Conservation (phyloP, 1,140 invertebrate species). For the Apis dorsata region DNA sequence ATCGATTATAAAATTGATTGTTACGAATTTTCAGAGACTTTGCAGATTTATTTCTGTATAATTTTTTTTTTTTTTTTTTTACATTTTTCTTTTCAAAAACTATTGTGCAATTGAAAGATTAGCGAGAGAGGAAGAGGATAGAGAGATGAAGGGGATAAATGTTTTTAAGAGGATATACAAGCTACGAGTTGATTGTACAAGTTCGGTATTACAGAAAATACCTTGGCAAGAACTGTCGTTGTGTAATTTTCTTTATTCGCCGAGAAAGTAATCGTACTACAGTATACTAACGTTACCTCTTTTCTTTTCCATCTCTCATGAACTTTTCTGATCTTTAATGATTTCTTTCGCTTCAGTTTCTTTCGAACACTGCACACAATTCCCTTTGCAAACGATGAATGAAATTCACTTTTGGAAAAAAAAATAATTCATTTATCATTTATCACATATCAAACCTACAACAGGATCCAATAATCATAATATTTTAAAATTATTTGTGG, state of each 20-base stretch:
- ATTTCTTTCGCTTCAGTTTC: conserved; percentile 9
- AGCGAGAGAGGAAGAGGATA: not conserved
- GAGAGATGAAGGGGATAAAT: not conserved
- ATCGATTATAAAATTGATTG: too few relatives aligned
- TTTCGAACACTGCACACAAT: not conserved
- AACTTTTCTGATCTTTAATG: conserved; percentile 2
- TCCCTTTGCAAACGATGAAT: not conserved
- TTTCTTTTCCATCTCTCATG: conserved; percentile 1
- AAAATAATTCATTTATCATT: too few relatives aligned
- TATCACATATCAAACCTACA: too few relatives aligned
- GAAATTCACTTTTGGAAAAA: too few relatives aligned
- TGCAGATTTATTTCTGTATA: too few relatives aligned
- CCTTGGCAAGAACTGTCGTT: conserved; percentile 4
- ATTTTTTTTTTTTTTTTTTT: too few relatives aligned
- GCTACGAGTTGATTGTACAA: not conserved
- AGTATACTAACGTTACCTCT: not conserved
- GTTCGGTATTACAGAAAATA: not conserved
- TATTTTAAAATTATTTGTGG: not conserved
- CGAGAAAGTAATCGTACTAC: conserved; percentile 21
- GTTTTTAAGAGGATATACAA: not conserved
- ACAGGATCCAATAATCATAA: too few relatives aligned
- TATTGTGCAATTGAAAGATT: too few relatives aligned
- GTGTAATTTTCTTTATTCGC: conserved; percentile 7
- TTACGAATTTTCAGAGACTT: too few relatives aligned
- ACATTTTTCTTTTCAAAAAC: too few relatives aligned